A percentile compares a stretch with the other conserved stretches of the same genome.
Evolutionary conservation across 2,888 invertebrate genomes (phyloP).

Genomic region (Morpho helenor): DNA sequence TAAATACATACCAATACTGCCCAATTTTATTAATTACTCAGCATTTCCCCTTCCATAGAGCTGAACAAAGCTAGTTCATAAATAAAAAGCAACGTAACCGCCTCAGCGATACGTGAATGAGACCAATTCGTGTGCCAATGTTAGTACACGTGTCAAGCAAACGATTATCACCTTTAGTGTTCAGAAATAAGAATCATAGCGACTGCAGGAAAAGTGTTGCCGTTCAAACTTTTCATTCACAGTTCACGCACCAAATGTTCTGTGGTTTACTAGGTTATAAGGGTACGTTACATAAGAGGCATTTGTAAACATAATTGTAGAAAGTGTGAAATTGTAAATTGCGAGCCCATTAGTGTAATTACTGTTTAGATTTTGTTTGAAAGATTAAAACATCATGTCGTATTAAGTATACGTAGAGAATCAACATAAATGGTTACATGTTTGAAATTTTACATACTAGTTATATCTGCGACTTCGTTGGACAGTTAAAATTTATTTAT

Average conservation of each 20-base stretch:
- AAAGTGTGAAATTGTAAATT: slow-evolving; percentile 24
- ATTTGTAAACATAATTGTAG: slow-evolving; percentile 39
- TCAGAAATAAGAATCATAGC: slow-evolving; percentile 23
- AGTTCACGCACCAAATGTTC: slow-evolving; percentile 67
- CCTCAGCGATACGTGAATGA: slow-evolving; percentile 35
- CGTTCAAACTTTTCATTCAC: slow-evolving; percentile 45
- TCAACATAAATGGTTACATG: neutral
- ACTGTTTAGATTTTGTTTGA: slow-evolving; percentile 1
- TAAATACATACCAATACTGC: too few species aligned
- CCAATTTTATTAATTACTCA: too few species aligned
- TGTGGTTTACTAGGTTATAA: slow-evolving; percentile 60
- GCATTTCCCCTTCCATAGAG: too few species aligned
- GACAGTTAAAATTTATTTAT: too few species aligned
- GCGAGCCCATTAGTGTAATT: slow-evolving; percentile 13
- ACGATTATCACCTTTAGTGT: slow-evolving; percentile 32
- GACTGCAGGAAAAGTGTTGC: slow-evolving; percentile 24
- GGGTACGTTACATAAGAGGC: slow-evolving; percentile 39
- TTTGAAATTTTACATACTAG: neutral
- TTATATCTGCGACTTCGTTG: too few species aligned
- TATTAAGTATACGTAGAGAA: neutral
- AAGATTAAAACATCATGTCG: slow-evolving; percentile 1
- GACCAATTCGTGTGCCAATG: slow-evolving; percentile 23
- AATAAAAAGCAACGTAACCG: slow-evolving; percentile 14
- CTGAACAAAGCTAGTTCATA: neutral
- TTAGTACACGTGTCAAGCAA: slow-evolving; percentile 14